Conservation (phyloP, 2,888 invertebrate genomes). For the Beris morrisii region DNA sequence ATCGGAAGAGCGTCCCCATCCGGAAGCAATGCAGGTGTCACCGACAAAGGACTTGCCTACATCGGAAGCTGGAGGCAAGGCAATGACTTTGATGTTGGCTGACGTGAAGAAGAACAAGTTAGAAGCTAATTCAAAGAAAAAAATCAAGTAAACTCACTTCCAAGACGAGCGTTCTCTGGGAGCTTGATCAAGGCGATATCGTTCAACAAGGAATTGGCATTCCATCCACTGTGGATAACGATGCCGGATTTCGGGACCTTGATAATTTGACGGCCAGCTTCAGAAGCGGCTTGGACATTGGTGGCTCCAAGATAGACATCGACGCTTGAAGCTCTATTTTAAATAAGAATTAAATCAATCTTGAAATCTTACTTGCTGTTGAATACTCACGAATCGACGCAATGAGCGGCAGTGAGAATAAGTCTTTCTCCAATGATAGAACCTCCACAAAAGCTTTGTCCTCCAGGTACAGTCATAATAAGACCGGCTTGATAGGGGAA, state of each 20-base stretch:
- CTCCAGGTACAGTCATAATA: slow-evolving; percentile 35
- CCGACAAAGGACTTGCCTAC: not conserved
- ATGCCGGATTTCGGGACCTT: not conserved
- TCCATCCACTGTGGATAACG: slow-evolving; percentile 13
- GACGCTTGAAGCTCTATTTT: not conserved
- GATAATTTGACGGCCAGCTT: slow-evolving; percentile 12
- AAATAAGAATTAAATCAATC: slow-evolving; percentile 36
- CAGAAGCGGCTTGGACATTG: not conserved
- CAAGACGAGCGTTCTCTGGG: slow-evolving; percentile 12
- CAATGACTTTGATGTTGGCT: slow-evolving; percentile 10
- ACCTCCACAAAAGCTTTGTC: slow-evolving; percentile 19
- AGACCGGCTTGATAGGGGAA: slow-evolving; percentile 29
- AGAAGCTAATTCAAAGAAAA: not conserved
- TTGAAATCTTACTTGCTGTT: not conserved
- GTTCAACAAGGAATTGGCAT: not conserved
- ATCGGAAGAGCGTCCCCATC: slow-evolving; percentile 17
- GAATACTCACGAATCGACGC: slow-evolving; percentile 18
- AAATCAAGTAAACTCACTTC: not conserved
- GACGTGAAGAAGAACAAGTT: not conserved
- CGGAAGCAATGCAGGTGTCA: slow-evolving; percentile 8
- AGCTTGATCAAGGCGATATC: slow-evolving; percentile 23
- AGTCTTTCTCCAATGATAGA: slow-evolving; percentile 4
- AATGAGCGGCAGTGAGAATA: slow-evolving; percentile 28
- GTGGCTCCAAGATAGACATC: slow-evolving; percentile 11
- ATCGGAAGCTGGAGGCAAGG: not conserved